A percentile compares a stretch with the other conserved stretches of the same genome.
These are phyloP conservation scores for Lymantria monacha DNA, from an alignment of 2,888 invertebrate genomes.

Conservation along the genomic window DNA sequence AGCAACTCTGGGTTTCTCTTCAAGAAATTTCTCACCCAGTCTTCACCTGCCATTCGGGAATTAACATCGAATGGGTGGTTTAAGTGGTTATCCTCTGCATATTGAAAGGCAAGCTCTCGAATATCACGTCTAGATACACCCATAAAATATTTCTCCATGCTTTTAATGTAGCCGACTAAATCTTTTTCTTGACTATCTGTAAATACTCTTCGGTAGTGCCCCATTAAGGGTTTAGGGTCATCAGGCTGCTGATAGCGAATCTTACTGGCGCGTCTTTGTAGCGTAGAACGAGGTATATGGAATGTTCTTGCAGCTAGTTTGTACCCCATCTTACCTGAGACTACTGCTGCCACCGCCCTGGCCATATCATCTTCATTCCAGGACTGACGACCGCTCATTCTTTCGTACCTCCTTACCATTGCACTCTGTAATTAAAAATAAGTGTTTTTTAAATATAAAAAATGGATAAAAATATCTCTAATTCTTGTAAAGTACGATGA, in stretches of 20 bases:
- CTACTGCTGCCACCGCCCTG: conserved; percentile 74
- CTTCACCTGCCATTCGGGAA: conserved; percentile 75
- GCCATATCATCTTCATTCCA: conserved; percentile 80
- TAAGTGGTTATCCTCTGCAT: conserved; percentile 70
- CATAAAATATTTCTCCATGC: conserved; percentile 77
- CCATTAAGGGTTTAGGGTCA: conserved; percentile 73
- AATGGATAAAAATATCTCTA: neutral
- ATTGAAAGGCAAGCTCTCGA: conserved; percentile 75
- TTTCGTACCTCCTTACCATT: conserved; percentile 79
- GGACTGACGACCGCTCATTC: conserved; percentile 77
- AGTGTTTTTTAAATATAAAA: neutral
- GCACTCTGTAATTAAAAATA: conserved; percentile 41
- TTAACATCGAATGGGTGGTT: conserved; percentile 75
- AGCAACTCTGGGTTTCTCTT: conserved; percentile 72
- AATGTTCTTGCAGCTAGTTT: conserved; percentile 74
- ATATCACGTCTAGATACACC: conserved; percentile 74
- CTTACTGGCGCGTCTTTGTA: conserved; percentile 75
- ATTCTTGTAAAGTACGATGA: no score
- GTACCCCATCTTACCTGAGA: conserved; percentile 78
- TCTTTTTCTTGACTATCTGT: conserved; percentile 76
- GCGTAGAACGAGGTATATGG: conserved; percentile 75
- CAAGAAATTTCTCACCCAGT: conserved; percentile 77
- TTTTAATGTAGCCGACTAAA: conserved; percentile 74
- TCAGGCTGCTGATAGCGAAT: conserved; percentile 70
- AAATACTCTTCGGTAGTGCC: conserved; percentile 74